A percentile compares a stretch with the other conserved stretches of the same genome.
Conservation (phyloP, 2,888 invertebrate genomes). For the Cenopis cana region DNA sequence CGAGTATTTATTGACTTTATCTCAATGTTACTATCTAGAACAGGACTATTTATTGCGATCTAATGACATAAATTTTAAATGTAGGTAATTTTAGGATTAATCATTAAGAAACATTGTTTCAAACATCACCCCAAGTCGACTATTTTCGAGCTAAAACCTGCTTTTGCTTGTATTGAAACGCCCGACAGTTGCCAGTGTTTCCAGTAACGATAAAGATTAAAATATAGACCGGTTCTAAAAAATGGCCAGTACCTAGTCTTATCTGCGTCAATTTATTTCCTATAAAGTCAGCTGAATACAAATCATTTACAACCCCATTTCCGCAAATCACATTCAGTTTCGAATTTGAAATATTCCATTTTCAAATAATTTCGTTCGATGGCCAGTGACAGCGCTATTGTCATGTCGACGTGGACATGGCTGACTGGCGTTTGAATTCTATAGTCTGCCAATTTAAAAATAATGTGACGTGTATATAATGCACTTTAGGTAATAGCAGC, state of each 20-base stretch:
- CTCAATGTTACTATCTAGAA: too few species aligned
- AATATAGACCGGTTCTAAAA: background rate
- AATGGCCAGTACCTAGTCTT: background rate
- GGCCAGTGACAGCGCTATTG: slow-evolving; percentile 41
- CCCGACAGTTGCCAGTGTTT: background rate
- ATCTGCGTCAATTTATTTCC: background rate
- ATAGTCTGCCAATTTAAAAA: slow-evolving; percentile 42
- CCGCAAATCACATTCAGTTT: slow-evolving; percentile 28
- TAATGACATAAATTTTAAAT: too few species aligned
- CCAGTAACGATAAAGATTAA: background rate
- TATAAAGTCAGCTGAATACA: background rate
- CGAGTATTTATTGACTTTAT: too few species aligned
- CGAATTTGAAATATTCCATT: slow-evolving; percentile 38
- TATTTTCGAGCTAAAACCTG: too few species aligned
- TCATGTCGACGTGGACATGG: slow-evolving; percentile 38
- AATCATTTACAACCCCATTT: slow-evolving; percentile 1
- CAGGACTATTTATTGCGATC: too few species aligned
- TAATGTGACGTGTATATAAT: slow-evolving; percentile 30
- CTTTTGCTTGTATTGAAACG: background rate
- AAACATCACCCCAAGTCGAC: too few species aligned
- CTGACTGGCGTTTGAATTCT: slow-evolving; percentile 41
- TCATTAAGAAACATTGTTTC: too few species aligned
- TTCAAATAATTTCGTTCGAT: slow-evolving; percentile 41
- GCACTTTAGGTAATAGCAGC: slow-evolving; percentile 26
- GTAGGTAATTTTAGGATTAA: too few species aligned